phyloP scores from a whole-genome alignment of 2,113 vertebrate genomes.

The Ictalurus punctatus region DNA sequence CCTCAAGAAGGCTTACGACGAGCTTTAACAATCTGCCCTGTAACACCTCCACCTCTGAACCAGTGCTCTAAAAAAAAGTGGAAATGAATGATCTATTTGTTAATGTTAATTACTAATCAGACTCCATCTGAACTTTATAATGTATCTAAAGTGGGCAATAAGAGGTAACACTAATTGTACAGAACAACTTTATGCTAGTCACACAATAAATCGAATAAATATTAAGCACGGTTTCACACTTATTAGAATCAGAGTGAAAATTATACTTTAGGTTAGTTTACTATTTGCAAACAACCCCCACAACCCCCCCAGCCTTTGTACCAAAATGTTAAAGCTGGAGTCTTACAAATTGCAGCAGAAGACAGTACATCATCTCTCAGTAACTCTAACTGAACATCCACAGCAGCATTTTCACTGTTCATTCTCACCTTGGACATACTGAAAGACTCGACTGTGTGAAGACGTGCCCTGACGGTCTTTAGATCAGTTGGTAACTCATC shows the following conservation, averaged over 20 bases:
- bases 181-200: neutral
- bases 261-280: neutral
- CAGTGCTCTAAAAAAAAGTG: constrained; percentile 59
- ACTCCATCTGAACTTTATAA: neutral
- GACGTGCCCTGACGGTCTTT: constrained; percentile 68
- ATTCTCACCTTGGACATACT: constrained; percentile 68
- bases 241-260: neutral
- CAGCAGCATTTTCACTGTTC: neutral
- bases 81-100: neutral
- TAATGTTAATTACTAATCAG: neutral
- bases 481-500: constrained; percentile 72
- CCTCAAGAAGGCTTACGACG: constrained; percentile 71
- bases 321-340: neutral
- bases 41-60: constrained; percentile 68
- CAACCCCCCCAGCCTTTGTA: too few relatives aligned
- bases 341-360: neutral
- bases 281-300: neutral
- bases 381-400: neutral
- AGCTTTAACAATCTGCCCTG: constrained; percentile 74
- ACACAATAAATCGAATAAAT: neutral
- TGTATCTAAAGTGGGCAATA: neutral
- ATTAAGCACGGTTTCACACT: neutral
- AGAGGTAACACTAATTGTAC: neutral
- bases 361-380: neutral
- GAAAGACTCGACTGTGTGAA: constrained; percentile 65